Percentiles rank a stretch among this genome's conserved stretches.
Conservation (phyloP, 2,888 invertebrate species). For the Teinopalpus imperialis region DNA sequence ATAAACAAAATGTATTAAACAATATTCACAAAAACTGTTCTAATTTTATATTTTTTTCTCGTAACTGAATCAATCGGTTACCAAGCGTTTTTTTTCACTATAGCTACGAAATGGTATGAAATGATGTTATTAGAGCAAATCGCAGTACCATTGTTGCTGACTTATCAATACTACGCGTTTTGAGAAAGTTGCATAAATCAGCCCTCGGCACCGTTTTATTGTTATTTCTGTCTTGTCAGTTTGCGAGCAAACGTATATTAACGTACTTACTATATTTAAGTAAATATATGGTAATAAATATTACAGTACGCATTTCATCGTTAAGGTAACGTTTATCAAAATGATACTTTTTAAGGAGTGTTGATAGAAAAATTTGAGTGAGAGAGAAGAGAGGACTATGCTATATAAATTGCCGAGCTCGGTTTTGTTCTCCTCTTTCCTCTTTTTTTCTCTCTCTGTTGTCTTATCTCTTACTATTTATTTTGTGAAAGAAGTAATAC, state of each 20-base stretch:
- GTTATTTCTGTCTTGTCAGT: constrained; percentile 33
- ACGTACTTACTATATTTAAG: no score
- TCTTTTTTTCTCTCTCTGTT: no score
- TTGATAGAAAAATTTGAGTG: no score
- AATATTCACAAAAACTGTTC: constrained; percentile 6
- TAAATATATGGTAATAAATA: no score
- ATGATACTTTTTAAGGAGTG: no score
- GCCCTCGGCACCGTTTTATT: constrained; percentile 30
- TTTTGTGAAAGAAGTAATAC: no score
- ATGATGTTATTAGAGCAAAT: constrained; percentile 17
- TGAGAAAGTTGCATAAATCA: constrained; percentile 25
- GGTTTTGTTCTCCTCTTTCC: no score
- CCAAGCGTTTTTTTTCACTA: constrained; percentile 13
- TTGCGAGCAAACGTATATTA: constrained; percentile 1
- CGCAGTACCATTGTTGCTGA: constrained; percentile 5
- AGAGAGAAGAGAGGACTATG: no score
- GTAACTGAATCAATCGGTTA: not conserved
- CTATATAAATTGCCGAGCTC: no score
- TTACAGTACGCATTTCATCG: no score
- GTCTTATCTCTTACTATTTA: no score
- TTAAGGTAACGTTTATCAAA: no score
- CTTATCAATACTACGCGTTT: constrained; percentile 15
- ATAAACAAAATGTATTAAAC: not conserved
- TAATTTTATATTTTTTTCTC: constrained; percentile 9
- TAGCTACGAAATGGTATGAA: not conserved